Evolutionary conservation across 2,888 invertebrate species (phyloP).

Genomic region (Neria commutata): DNA sequence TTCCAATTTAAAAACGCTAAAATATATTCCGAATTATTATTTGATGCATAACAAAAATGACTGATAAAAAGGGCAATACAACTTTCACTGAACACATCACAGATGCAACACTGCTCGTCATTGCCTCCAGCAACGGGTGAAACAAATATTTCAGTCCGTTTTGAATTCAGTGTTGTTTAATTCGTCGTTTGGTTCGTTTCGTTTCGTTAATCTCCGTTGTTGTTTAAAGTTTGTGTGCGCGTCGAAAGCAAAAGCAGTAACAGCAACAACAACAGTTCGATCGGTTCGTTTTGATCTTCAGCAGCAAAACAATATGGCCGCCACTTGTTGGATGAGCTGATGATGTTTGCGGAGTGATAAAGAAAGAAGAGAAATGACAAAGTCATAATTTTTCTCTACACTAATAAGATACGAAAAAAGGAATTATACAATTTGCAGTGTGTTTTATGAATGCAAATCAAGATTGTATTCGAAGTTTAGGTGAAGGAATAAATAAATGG

Average conservation of each 20-base stretch:
- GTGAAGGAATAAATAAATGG: neutral
- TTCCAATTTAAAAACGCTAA: too few species aligned
- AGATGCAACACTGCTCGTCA: too few species aligned
- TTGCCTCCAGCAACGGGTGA: too few species aligned
- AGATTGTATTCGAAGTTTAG: neutral
- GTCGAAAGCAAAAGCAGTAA: slow-evolving; percentile 23
- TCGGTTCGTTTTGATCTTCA: neutral
- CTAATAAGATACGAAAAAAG: too few species aligned
- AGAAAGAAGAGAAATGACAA: neutral
- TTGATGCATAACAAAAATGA: too few species aligned
- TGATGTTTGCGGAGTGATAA: slow-evolving; percentile 13
- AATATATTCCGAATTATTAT: too few species aligned
- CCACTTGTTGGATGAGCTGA: slow-evolving; percentile 58
- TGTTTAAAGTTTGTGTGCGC: slow-evolving; percentile 15
- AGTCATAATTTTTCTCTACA: neutral
- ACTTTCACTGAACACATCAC: too few species aligned
- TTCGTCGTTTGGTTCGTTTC: slow-evolving; percentile 15
- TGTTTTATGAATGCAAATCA: too few species aligned
- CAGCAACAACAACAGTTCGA: slow-evolving; percentile 16
- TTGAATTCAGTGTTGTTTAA: slow-evolving; percentile 25
- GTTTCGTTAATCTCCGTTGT: slow-evolving; percentile 8
- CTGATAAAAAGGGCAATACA: too few species aligned
- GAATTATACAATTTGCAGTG: neutral
- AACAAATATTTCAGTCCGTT: too few species aligned
- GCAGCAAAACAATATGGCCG: slow-evolving; percentile 59